phyloP scores from a whole-genome alignment of 1,140 invertebrate genomes.

The Drosophila yakuba region DNA sequence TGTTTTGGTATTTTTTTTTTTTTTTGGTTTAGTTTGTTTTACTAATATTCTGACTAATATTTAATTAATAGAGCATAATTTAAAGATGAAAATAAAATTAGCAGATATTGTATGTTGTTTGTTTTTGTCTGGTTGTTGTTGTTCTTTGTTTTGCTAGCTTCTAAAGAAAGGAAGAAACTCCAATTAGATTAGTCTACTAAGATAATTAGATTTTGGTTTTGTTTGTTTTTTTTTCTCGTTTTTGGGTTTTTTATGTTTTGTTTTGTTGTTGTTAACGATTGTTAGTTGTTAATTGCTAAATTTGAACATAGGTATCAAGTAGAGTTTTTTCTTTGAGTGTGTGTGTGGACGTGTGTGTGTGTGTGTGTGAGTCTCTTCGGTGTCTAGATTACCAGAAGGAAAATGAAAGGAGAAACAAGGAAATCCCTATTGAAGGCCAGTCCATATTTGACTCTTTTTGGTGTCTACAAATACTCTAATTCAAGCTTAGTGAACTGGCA shows the following conservation, averaged over 20 bases:
- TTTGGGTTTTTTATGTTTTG: constrained; percentile 29
- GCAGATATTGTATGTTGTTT: constrained; percentile 75
- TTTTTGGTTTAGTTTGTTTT: constrained; percentile 54
- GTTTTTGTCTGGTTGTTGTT: constrained; percentile 48
- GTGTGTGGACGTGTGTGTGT: constrained; percentile 19
- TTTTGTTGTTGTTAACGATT: constrained; percentile 66
- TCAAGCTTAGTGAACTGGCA: constrained; percentile 64
- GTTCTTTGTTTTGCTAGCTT: constrained; percentile 66
- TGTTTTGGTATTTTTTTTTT: constrained; percentile 14
- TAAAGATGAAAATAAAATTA: constrained; percentile 79
- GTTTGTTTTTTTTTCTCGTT: constrained; percentile 33
- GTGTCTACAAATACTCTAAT: constrained; percentile 56
- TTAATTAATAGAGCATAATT: constrained; percentile 78
- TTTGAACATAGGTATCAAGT: constrained; percentile 82
- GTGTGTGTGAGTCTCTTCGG: constrained; percentile 49
- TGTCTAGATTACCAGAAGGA: constrained; percentile 56
- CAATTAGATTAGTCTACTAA: constrained; percentile 82
- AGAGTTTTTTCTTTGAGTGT: constrained; percentile 59
- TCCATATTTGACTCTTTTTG: constrained; percentile 39
- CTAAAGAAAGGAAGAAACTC: constrained; percentile 83
- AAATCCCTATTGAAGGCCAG: constrained; percentile 39
- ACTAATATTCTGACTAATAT: constrained; percentile 76
- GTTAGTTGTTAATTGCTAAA: constrained; percentile 79
- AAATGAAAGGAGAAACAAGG: constrained; percentile 60
- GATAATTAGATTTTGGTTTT: constrained; percentile 71